A percentile compares a stretch with the other conserved stretches of the same genome.
These are phyloP conservation scores for Botia kubotai DNA, from an alignment of 2,797 vertebrate species.

Conservation along the genomic window DNA sequence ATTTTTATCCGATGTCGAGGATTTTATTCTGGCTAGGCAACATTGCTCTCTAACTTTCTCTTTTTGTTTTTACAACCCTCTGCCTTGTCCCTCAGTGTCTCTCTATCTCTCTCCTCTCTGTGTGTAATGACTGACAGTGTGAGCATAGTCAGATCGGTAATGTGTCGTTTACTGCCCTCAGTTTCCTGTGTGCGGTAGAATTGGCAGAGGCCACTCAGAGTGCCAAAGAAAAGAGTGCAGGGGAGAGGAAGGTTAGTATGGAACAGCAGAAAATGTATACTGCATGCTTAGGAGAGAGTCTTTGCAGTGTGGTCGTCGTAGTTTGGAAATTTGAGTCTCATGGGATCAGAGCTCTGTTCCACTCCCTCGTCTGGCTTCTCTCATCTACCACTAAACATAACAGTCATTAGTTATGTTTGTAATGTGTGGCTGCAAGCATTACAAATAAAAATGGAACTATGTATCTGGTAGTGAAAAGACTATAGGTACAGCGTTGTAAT, in stretches of 20 bases:
- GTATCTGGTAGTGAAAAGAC: slow-evolving; percentile 12
- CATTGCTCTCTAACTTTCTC: background rate
- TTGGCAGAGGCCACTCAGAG: slow-evolving; percentile 31
- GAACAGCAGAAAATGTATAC: slow-evolving; percentile 19
- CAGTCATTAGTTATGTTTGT: slow-evolving; percentile 52
- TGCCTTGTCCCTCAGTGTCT: slow-evolving; percentile 11
- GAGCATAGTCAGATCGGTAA: slow-evolving; percentile 41
- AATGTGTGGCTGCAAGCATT: slow-evolving; percentile 49
- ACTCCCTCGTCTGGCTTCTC: slow-evolving; percentile 58
- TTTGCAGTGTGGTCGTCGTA: slow-evolving; percentile 49
- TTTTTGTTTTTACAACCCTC: background rate
- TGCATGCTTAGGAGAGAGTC: slow-evolving; percentile 38
- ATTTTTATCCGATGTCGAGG: background rate
- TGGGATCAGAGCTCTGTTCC: slow-evolving; percentile 56
- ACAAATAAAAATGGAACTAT: slow-evolving; percentile 38
- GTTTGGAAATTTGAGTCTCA: slow-evolving; percentile 57
- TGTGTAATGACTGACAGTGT: slow-evolving; percentile 39
- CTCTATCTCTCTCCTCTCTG: background rate
- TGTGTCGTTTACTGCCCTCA: slow-evolving; percentile 44
- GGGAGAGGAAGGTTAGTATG: slow-evolving; percentile 29
- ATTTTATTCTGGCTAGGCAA: background rate
- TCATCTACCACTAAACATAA: slow-evolving; percentile 57
- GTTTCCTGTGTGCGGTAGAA: slow-evolving; percentile 56
- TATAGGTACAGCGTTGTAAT: background rate
- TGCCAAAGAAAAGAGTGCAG: slow-evolving; percentile 37